Base-by-base conservation (phyloP, 2,113 vertebrate genomes). In the Poeciliopsis occidentalis region DNA sequence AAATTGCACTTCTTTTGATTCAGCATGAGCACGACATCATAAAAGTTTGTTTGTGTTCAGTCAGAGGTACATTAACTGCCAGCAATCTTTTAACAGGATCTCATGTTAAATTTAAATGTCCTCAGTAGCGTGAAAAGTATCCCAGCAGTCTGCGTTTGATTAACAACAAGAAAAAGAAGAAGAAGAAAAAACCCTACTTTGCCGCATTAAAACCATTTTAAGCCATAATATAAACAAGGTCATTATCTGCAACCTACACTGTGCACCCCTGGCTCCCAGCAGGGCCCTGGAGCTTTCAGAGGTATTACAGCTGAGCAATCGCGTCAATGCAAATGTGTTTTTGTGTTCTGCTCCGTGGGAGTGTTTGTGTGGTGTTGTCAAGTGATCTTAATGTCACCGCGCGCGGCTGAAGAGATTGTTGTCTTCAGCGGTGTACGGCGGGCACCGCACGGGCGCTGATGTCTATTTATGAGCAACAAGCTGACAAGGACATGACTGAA, bases 241-340 rank as follows among this genome's bases (percentile, higher is more conserved):
- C 80, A 86, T 90, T 83, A 87, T 84, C 76, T 83, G 74, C 75
- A 87, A 84, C 72, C 78, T 82, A 60, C 71, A 65, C 64, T 22
- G 71, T 73, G 39, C 54, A 71, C 67, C 76, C 64, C 7, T 64
- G 71, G 68, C 68, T 85, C 83, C 80, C 83, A 82, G 81, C 78
- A 83, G 83, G 69, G 75, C 75, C 69, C 77, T 75, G 29, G 69
- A 87, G 78, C 83, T 75, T 76, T 83, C 77, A 78, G 60, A 87
- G 77, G 85, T 91, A 80, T 86, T 83, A 77, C 79, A 84, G 72
- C 65, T 4, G 83, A 82, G 76, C 37, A 70, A 77, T 73, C 17
- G 26, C 79, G 80, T 89, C 86, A 80, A 90, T 88, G 87, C 89
- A 90, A 90, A 90, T 87, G 84, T 80, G 76, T 77, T 86, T 86